Base-by-base conservation (phyloP, 1,140 invertebrate genomes). In the Meloidogyne exigua region DNA sequence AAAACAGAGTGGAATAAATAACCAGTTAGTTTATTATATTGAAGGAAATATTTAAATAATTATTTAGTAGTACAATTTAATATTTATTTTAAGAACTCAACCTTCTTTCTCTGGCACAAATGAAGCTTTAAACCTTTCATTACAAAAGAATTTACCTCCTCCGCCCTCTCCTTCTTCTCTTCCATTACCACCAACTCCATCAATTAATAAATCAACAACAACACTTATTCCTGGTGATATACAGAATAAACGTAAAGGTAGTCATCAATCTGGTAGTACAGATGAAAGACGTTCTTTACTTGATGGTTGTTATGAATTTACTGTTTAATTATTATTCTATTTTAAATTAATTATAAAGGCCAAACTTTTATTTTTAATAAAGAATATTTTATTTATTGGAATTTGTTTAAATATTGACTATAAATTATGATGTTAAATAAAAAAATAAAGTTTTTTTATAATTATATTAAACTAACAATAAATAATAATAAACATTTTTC, bases 291-390 rank as follows among this genome's bases (percentile, higher is more conserved):
- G 81, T n/a, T 83, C 81, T 28, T 71, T 81, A 23, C 25, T 81
- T n/a, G 80, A 81, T 36, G 80, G 80, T 32, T 84, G 80, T 79
- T 72, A 80, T 73, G 80, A 81, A 66, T 81, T 81, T 65, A 81
- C 80, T 66, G 80, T 81, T 63, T 81, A 74, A 78, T 39, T 7
- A 39, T 39, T 39, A 39, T 32, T 25, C 13, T 36, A 9, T 25
- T 5, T 21, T 66, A 21, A 26, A 4, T 18, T 66, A 36, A 66
- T 66, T 49, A 15, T n/a, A n/a, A 49, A 49, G 15, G 44, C 44
- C 15, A 49, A 12, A 13, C 11, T 44, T 2, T 44, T 2, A 15
- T 44, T 13, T n/a, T n/a, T n/a, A n/a, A n/a, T n/a, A n/a, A n/a
- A n/a, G n/a, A n/a, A n/a, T n/a, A n/a, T n/a, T n/a, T 44, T 44